Percentiles rank a stretch among this genome's conserved stretches.
phyloP scores from a whole-genome alignment of 1,140 invertebrate genomes.

The Drosophila arizonae region DNA sequence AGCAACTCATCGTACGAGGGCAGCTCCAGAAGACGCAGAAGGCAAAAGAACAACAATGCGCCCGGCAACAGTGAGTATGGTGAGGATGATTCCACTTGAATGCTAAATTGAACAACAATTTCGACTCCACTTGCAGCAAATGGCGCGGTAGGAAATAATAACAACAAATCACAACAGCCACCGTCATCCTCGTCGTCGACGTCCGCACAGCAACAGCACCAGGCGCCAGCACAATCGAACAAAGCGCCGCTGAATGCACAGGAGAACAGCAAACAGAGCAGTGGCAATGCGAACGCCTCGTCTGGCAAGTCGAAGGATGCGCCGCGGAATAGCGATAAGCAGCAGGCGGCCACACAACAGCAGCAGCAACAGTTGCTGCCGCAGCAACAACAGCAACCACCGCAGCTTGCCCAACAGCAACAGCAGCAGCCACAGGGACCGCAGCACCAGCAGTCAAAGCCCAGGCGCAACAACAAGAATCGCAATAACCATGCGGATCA shows the following conservation, averaged over 20 bases:
- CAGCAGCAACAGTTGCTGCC: constrained; percentile 48
- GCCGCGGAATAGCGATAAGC: constrained; percentile 45
- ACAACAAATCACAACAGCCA: constrained; percentile 60
- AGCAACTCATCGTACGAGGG: constrained; percentile 82
- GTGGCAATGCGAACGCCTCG: constrained; percentile 59
- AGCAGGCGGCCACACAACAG: constrained; percentile 52
- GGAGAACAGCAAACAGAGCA: constrained; percentile 73
- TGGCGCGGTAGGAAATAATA: constrained; percentile 70
- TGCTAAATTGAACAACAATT: constrained; percentile 7
- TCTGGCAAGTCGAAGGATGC: constrained; percentile 63
- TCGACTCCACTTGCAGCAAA: constrained; percentile 54
- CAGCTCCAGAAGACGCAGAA: constrained; percentile 76
- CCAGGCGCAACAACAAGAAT: constrained; percentile 76
- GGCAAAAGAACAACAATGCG: constrained; percentile 79
- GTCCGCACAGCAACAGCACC: constrained; percentile 44
- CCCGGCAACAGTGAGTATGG: constrained; percentile 77
- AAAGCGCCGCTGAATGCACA: constrained; percentile 57
- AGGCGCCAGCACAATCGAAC: constrained; percentile 45
- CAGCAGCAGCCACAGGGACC: constrained; percentile 51
- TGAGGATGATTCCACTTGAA: constrained; percentile 9
- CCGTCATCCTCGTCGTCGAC: constrained; percentile 20
- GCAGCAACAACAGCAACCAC: constrained; percentile 40
- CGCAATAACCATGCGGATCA: constrained; percentile 75
- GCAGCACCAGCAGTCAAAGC: constrained; percentile 66
- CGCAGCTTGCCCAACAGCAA: constrained; percentile 42